Evolutionary conservation across 2,888 invertebrate genomes (phyloP).

Genomic region (Pristionchus mayeri): DNA sequence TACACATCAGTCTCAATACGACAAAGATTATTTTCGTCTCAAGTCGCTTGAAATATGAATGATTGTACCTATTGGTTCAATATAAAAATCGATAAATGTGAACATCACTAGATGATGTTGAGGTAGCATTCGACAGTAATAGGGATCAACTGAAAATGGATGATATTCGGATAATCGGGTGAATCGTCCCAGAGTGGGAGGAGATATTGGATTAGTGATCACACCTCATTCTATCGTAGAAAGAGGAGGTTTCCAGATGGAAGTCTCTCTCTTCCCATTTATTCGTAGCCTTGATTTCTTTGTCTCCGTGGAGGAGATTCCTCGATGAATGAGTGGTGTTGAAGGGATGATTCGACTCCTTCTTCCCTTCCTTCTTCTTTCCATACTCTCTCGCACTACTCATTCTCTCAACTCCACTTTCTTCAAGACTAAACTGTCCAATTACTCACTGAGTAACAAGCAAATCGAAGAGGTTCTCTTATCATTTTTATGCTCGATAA

Average conservation of each 20-base stretch:
- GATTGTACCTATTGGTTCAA: too few species aligned
- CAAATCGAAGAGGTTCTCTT: constrained; percentile 24
- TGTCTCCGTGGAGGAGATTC: too few species aligned
- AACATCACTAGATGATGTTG: too few species aligned
- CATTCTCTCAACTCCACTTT: constrained; percentile 31
- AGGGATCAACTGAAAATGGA: not conserved
- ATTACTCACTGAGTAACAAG: not conserved
- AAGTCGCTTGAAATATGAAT: too few species aligned
- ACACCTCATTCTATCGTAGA: constrained; percentile 1
- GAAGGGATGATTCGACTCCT: not conserved
- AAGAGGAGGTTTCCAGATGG: not conserved
- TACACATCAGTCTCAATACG: too few species aligned
- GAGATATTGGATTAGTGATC: constrained; percentile 23
- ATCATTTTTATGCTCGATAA: not conserved
- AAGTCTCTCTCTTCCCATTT: not conserved
- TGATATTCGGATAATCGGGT: not conserved
- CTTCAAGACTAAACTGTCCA: constrained; percentile 43
- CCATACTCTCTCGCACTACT: not conserved
- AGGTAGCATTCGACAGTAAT: too few species aligned
- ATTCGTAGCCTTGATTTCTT: not conserved
- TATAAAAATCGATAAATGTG: too few species aligned
- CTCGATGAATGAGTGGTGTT: not conserved
- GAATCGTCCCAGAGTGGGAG: not conserved
- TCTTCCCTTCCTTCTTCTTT: not conserved
- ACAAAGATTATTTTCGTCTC: too few species aligned